Percentiles rank a stretch among this genome's conserved stretches.
Conservation (phyloP, 2,113 vertebrate species). For the Pterocles burchelli region DNA sequence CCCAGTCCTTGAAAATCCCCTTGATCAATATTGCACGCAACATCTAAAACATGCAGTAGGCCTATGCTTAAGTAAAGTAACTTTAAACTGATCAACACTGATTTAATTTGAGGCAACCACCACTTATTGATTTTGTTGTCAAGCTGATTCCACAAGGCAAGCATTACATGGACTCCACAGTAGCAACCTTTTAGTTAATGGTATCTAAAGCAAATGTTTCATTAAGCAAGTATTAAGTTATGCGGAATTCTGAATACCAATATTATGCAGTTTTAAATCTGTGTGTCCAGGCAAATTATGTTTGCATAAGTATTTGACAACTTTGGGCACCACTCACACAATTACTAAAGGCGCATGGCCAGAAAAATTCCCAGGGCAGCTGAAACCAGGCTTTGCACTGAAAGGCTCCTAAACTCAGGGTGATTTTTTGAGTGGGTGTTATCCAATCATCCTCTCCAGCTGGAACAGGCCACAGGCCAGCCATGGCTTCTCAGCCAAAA, state of each 20-base stretch:
- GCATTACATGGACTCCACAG: not conserved
- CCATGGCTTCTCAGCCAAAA: not conserved
- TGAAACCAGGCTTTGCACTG: not conserved
- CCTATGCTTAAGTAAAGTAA: constrained; percentile 24
- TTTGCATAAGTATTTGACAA: not conserved
- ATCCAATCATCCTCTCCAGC: not conserved
- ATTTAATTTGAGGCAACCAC: constrained; percentile 50
- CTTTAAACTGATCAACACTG: constrained; percentile 37
- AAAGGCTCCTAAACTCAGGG: fast-evolving
- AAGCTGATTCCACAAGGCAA: not conserved
- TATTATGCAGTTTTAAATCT: not conserved
- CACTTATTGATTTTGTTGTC: constrained; percentile 19
- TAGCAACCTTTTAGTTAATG: not conserved
- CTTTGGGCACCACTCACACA: not conserved
- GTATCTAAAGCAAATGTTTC: not conserved
- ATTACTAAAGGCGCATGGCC: not conserved
- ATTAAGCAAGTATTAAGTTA: not conserved
- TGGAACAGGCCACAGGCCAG: not conserved
- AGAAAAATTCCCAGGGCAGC: fast-evolving
- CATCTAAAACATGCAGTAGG: not conserved
- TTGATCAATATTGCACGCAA: not conserved
- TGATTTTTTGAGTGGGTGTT: not conserved
- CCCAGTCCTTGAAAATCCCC: constrained; percentile 8
- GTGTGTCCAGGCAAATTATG: not conserved
- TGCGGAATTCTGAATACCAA: not conserved